Percentiles rank a stretch among this genome's conserved stretches.
Conservation (phyloP, 2,888 invertebrate genomes). For the Campaea margaritaria region DNA sequence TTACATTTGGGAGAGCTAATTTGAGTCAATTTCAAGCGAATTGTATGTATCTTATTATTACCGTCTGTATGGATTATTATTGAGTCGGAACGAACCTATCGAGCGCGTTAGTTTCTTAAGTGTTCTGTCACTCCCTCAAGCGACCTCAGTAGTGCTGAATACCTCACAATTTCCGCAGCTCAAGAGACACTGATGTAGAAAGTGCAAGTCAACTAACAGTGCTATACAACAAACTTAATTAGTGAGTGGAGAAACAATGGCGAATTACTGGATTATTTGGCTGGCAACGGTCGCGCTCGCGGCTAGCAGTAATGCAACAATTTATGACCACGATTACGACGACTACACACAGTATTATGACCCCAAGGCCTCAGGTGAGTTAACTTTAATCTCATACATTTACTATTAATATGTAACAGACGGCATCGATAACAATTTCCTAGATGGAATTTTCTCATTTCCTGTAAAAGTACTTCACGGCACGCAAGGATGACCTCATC, state of each 20-base stretch:
- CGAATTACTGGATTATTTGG: slow-evolving; percentile 61
- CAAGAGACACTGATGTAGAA: slow-evolving; percentile 48
- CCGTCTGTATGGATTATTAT: too few species aligned
- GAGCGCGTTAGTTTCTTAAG: slow-evolving; percentile 1
- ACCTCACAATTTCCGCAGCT: slow-evolving; percentile 34
- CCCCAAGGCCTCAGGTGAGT: slow-evolving; percentile 73
- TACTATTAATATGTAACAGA: background rate
- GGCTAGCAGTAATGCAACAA: slow-evolving; percentile 60
- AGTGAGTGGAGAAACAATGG: slow-evolving; percentile 55
- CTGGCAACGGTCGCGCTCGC: slow-evolving; percentile 59
- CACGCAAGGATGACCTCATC: too few species aligned
- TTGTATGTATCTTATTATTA: too few species aligned
- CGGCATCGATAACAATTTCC: background rate
- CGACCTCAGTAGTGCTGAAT: slow-evolving; percentile 17
- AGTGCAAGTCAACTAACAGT: slow-evolving; percentile 44
- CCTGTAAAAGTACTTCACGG: background rate
- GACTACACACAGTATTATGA: slow-evolving; percentile 71
- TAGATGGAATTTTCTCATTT: background rate
- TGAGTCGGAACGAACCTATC: background rate
- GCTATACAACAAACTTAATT: slow-evolving; percentile 40
- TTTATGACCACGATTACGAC: slow-evolving; percentile 81
- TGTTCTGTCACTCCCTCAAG: slow-evolving; percentile 25
- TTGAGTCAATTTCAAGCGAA: too few species aligned
- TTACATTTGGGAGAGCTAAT: too few species aligned
- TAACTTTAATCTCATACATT: background rate